These are phyloP conservation scores for Sparidentex hasta DNA, from an alignment of 2,797 vertebrate species.

Conservation along the genomic window DNA sequence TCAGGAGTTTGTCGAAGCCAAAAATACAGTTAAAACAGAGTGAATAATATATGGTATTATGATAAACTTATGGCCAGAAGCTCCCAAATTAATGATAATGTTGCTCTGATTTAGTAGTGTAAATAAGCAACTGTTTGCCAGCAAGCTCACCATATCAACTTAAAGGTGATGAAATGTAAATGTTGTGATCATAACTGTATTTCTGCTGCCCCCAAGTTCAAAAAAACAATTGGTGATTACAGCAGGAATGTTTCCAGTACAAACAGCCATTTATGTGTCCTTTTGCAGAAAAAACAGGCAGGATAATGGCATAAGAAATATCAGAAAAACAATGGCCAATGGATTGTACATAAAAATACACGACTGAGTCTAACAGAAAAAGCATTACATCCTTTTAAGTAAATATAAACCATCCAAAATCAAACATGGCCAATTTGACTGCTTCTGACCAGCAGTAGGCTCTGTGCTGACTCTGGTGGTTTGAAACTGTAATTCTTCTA, in stretches of 20 bases:
- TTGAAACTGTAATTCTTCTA: not conserved
- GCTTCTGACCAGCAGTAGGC: not conserved
- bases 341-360: no score
- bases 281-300: no score
- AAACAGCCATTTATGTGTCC: no score
- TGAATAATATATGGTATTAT: no score
- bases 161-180: not conserved
- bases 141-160: not conserved
- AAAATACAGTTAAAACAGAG: not conserved
- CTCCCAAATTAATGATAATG: not conserved
- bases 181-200: not conserved
- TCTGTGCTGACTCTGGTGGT: not conserved
- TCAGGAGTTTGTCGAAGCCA: not conserved
- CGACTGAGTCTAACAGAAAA: no score
- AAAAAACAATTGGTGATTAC: no score
- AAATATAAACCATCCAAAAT: not conserved
- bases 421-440: not conserved
- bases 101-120: not conserved
- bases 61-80: not conserved
- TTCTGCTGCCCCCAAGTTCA: no score
- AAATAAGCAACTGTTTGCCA: not conserved
- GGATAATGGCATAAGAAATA: no score
- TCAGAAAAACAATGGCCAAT: no score
- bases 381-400: not conserved
- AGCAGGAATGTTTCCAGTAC: no score